A percentile compares a stretch with the other conserved stretches of the same genome.
These are phyloP conservation scores for Sylvilagus floridanus DNA, from an alignment of 2,797 vertebrate genomes.

Conservation along the genomic window DNA sequence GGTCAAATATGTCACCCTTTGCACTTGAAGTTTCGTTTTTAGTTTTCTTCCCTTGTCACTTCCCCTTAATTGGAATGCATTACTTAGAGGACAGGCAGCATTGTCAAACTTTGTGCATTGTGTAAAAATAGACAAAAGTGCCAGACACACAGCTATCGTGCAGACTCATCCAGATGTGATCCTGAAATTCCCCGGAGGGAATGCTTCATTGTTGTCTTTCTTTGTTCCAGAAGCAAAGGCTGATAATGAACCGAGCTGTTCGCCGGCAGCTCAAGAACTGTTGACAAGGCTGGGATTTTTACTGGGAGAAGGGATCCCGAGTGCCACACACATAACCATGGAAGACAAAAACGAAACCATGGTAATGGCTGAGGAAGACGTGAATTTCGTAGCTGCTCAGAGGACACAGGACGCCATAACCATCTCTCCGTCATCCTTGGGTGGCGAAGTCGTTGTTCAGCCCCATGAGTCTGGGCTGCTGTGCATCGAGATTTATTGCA, in stretches of 20 bases:
- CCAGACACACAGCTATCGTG: conserved; percentile 58
- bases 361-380: conserved; percentile 90
- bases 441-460: neutral
- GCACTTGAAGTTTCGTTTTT: conserved; percentile 58
- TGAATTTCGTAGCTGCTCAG: conserved; percentile 51
- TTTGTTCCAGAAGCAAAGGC: conserved; percentile 91
- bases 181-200: conserved; percentile 48
- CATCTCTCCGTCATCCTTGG: neutral
- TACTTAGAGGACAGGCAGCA: conserved; percentile 36
- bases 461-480: conserved; percentile 52
- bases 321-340: conserved; percentile 94
- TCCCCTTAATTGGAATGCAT: conserved; percentile 65
- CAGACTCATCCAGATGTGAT: conserved; percentile 62
- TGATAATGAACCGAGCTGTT: conserved; percentile 94
- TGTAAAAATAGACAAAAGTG: conserved; percentile 54
- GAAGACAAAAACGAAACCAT: conserved; percentile 97
- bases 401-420: conserved; percentile 15
- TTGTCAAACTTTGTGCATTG: conserved; percentile 57
- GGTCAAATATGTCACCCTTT: conserved; percentile 56
- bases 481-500: conserved; percentile 55
- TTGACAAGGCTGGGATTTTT: conserved; percentile 99
- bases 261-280: conserved; percentile 98
- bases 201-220: conserved; percentile 75
- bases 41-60: conserved; percentile 65
- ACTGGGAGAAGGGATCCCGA: conserved; percentile 98